Evolutionary conservation across 2,888 invertebrate genomes (phyloP), one percentile per base, ranked within the genome.

Genomic region (Cryptus viduatorius): DNA sequence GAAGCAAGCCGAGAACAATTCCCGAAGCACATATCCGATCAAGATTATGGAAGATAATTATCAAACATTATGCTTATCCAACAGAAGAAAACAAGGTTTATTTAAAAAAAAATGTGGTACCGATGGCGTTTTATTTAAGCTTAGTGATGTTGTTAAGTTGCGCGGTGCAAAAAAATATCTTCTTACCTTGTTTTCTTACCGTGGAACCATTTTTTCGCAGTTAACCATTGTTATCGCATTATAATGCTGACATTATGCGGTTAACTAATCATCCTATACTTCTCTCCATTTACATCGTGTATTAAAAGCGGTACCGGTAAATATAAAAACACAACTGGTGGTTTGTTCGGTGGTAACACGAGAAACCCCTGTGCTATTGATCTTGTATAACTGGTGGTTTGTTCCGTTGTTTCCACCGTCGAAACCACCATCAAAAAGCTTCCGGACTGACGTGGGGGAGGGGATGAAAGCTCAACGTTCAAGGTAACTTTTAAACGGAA

Each of bases 291-390:
- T 59, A 7, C 10, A 10, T 59, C 5, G 8, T 3, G 7, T 29
- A 59, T 12, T 24, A 3, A 12, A 59, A 59, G 59, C 59, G 59
- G 16, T 59, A 59, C 24, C 59, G 59, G 59, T 59, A 59, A 59
- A 24, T 59, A 29, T 29, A 59, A 59, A 59, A 59, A 59, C n/a
- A 50, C 14, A 48, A 48, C 50, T 16, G 50, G 50, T 50, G n/a
- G 50, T 50, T 50, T 50, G 48, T 37, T 64, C 42, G 64, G 37
- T 64, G 64, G 37, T n/a, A 64, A n/a, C 42, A 64, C 37, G 37
- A n/a, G n/a, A 65, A 65, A 65, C 65, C 44, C 44, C 65, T 44
- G 64, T 14, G 19, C 8, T 56, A 19, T 7, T 10, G 7, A 56
- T 24, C 56, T 16, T 56, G 8, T 31, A 31, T 64, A n/a, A 61